Base-by-base conservation (phyloP, 1,140 invertebrate species). In the Drosophila sturtevanti region DNA sequence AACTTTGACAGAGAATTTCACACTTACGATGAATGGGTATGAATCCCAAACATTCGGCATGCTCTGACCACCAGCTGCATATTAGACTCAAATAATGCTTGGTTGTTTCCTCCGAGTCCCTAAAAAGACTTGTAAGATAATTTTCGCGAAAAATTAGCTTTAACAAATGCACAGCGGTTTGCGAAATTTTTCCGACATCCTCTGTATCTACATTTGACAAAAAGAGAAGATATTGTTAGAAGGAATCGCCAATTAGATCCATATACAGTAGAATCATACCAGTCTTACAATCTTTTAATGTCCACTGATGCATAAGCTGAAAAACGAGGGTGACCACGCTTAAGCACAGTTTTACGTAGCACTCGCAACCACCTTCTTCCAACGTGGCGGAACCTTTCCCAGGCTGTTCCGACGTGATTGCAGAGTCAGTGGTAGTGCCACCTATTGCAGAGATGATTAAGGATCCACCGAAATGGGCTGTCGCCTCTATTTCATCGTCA, bases 271-370 rank as follows among this genome's bases (percentile, higher is more conserved):
- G 10, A 18, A 12, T 63, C 63, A 0, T 14, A 91, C 90, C 75
- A 35, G 52, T 4, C 68, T 72, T 71, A 31, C 58, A 66, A 10
- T 79, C 71, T 27, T 60, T 75, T n/a, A 78, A 14, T 21, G 68
- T 69, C 90, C 90, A 91, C 14, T 91, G 90, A 56, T 87, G 79
- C 63, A 91, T 66, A 41, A 89, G 56, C 59, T 91, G 90, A 52
- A 81, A 91, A 14, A 91, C 60, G 1, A 91, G 61, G 0, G 86
- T 89, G 5, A 91, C 90, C 12, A 89, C 84, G 38, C 90, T 91
- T 0, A 91, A 56, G 34, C 90, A 91, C 4, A 91, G 37, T 51
- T 89, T 91, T 1, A 80, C 75, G 72, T 91, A 91, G 18, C 90
- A 91, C 41, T 91, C 81, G 31, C 90, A 91, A 0, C 48, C 60